Evolutionary conservation across 2,113 vertebrate genomes (phyloP).

Genomic region (Thamnaconus septentrionalis): DNA sequence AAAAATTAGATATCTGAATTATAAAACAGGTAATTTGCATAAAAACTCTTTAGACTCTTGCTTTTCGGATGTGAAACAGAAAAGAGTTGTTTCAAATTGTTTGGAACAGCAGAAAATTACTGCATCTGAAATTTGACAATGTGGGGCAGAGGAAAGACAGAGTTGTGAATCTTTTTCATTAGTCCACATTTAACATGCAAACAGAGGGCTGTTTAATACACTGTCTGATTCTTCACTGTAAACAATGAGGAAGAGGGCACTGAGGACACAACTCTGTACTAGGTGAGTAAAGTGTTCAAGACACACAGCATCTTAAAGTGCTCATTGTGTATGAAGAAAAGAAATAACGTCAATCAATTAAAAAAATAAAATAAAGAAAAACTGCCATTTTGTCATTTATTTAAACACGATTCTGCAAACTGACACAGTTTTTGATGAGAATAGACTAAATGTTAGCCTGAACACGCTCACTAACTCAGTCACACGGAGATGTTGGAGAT

Average conservation of each 20-base stretch:
- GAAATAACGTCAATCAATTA: no score
- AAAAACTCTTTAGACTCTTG: no score
- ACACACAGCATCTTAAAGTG: constrained; percentile 58
- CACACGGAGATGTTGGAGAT: constrained; percentile 37
- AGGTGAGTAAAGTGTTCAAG: constrained; percentile 51
- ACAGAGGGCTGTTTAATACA: background rate
- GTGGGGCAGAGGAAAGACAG: no score
- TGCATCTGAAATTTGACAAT: no score
- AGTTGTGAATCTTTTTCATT: no score
- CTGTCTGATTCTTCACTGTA: constrained; percentile 29
- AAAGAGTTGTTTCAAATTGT: no score
- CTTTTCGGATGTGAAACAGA: no score
- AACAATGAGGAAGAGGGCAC: constrained; percentile 27
- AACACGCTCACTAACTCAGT: constrained; percentile 22
- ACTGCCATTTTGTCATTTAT: background rate
- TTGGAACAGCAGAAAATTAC: no score
- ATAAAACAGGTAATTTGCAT: no score
- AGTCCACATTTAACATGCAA: background rate
- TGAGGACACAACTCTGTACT: constrained; percentile 10
- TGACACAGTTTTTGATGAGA: constrained; percentile 27
- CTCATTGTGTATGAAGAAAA: constrained; percentile 5
- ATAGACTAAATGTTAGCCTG: constrained; percentile 40
- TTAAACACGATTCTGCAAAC: constrained; percentile 20
- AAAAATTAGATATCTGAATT: no score
- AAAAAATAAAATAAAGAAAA: background rate